These are phyloP conservation scores for Spinus olivaceus DNA, from an alignment of 2,797 vertebrate genomes.

Conservation along the genomic window DNA sequence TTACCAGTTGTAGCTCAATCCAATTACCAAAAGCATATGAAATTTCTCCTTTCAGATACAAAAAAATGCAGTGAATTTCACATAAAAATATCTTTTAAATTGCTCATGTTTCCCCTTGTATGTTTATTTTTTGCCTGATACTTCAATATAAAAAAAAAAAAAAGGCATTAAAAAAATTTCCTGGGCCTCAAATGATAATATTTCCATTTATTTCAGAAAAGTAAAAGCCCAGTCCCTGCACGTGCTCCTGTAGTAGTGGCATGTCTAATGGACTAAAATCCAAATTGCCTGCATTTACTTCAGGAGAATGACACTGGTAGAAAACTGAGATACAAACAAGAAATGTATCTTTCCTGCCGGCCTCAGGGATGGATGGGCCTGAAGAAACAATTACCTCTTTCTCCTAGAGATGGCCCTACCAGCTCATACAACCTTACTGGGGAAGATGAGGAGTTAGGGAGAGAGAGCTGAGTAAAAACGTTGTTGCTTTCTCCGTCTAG, in stretches of 20 bases:
- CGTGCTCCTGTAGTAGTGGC: background rate
- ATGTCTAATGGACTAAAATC: background rate
- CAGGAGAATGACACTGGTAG: background rate
- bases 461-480: background rate
- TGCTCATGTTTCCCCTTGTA: background rate
- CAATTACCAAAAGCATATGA: background rate
- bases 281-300: background rate
- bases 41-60: background rate
- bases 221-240: background rate
- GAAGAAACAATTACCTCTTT: background rate
- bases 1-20: background rate
- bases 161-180: accelerated
- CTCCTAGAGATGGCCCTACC: background rate
- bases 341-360: background rate
- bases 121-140: background rate
- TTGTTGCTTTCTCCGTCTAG: background rate
- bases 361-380: background rate
- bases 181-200: background rate
- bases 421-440: accelerated
- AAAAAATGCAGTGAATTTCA: background rate
- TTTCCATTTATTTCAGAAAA: background rate
- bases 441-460: background rate
- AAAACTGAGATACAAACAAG: background rate
- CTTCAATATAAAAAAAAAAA: background rate
- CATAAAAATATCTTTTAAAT: background rate